Evolutionary conservation across 2,797 vertebrate genomes (phyloP).

Genomic region (Neoniphon sammara): DNA sequence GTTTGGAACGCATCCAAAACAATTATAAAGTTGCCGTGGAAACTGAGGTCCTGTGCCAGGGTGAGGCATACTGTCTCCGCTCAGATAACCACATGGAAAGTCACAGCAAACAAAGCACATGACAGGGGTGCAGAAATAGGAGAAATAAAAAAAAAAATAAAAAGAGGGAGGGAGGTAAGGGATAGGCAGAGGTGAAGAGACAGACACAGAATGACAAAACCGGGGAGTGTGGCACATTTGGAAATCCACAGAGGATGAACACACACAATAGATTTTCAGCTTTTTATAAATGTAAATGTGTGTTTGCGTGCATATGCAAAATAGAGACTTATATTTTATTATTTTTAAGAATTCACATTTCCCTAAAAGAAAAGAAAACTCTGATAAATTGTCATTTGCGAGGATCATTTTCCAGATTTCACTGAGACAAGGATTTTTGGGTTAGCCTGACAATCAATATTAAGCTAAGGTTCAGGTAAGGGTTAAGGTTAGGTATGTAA

Average conservation of each 20-base stretch:
- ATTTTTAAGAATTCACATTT: not conserved
- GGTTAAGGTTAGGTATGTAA: conserved; percentile 48
- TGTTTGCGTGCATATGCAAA: not conserved
- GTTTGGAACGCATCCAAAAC: conserved; percentile 91
- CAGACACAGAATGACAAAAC: conserved; percentile 75
- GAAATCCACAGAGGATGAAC: conserved; percentile 51
- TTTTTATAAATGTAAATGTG: conserved; percentile 2
- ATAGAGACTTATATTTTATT: conserved; percentile 9
- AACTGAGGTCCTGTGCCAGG: conserved; percentile 91
- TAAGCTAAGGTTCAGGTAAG: conserved; percentile 30
- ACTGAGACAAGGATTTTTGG: conserved; percentile 4
- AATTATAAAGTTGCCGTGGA: conserved; percentile 99
- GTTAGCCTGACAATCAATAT: conserved; percentile 15
- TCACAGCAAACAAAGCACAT: conserved; percentile 87
- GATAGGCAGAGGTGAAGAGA: conserved; percentile 78
- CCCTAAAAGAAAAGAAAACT: conserved; percentile 6
- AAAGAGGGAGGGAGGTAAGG: conserved; percentile 75
- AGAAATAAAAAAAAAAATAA: conserved; percentile 64
- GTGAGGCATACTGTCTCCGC: conserved; percentile 90
- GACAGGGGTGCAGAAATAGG: conserved; percentile 80
- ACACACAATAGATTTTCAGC: conserved; percentile 36
- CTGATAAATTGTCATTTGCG: not conserved
- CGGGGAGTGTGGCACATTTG: conserved; percentile 51
- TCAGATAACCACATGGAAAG: conserved; percentile 87
- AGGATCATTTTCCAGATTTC: not conserved